Evolutionary conservation across 2,888 invertebrate species (phyloP).

Genomic region (Rhorus exstirpatorius): DNA sequence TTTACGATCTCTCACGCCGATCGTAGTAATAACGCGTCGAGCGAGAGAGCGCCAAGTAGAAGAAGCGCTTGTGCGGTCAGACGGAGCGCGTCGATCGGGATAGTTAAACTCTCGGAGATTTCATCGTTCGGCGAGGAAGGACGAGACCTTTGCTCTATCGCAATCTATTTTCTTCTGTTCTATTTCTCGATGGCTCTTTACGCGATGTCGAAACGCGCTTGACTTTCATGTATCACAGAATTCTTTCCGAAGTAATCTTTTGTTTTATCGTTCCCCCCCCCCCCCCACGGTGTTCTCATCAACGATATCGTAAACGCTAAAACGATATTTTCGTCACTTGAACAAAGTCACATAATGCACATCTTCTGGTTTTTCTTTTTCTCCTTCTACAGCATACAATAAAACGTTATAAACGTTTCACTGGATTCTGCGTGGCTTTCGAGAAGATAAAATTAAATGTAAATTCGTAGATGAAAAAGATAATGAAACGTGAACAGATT

Average conservation of each 20-base stretch:
- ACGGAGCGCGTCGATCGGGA: conserved; percentile 53
- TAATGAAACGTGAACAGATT: too few species aligned
- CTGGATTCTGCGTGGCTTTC: conserved; percentile 14
- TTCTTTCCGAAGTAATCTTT: conserved; percentile 5
- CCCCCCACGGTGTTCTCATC: too few species aligned
- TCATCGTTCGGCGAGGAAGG: conserved; percentile 66
- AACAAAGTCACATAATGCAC: conserved; percentile 31
- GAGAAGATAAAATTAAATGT: background rate
- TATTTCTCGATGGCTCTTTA: conserved; percentile 1
- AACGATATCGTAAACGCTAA: background rate
- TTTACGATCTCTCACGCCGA: conserved; percentile 27
- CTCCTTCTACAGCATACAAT: background rate
- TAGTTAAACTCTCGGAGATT: conserved; percentile 66
- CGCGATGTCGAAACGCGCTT: background rate
- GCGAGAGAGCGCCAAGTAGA: conserved; percentile 34
- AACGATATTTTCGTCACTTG: conserved; percentile 46
- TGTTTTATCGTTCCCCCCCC: background rate
- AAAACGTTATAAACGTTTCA: conserved; percentile 34
- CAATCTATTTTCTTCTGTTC: background rate
- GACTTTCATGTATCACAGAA: background rate
- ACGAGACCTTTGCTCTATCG: conserved; percentile 49
- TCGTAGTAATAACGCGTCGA: conserved; percentile 27
- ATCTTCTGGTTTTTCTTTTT: background rate
- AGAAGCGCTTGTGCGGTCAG: conserved; percentile 54
- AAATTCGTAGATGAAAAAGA: background rate